Percentiles rank a stretch among this genome's conserved stretches.
Evolutionary conservation across 2,888 invertebrate genomes (phyloP).

Genomic region (Venusia cambrica): DNA sequence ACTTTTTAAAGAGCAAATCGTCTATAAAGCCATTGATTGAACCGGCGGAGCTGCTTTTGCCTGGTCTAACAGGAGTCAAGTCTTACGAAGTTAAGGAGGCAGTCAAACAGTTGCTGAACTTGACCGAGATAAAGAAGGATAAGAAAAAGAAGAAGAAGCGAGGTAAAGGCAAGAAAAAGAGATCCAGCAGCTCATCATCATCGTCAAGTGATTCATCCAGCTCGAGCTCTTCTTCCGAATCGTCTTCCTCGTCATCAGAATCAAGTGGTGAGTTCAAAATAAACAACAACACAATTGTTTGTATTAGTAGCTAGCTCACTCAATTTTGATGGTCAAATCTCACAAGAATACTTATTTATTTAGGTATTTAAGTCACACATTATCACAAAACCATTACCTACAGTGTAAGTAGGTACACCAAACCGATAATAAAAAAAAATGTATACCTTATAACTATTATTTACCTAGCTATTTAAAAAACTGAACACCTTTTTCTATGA

Average conservation of each 20-base stretch:
- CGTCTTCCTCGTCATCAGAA: slow-evolving; percentile 81
- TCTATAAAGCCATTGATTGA: slow-evolving; percentile 83
- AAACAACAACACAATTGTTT: background rate
- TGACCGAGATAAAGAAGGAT: slow-evolving; percentile 81
- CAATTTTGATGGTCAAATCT: no score
- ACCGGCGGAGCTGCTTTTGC: slow-evolving; percentile 82
- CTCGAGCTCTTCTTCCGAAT: slow-evolving; percentile 80
- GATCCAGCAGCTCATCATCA: slow-evolving; percentile 84
- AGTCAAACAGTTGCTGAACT: slow-evolving; percentile 82
- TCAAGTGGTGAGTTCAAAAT: slow-evolving; percentile 62
- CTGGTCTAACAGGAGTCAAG: slow-evolving; percentile 79
- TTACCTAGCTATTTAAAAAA: no score
- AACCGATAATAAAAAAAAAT: no score
- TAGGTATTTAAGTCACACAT: no score
- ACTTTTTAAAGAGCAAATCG: slow-evolving; percentile 87
- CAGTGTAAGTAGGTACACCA: no score
- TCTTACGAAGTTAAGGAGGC: slow-evolving; percentile 84
- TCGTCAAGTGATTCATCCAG: slow-evolving; percentile 86
- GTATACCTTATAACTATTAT: no score
- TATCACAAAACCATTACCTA: no score
- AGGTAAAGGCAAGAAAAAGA: slow-evolving; percentile 83
- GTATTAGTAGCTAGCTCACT: no score
- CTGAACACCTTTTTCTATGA: no score
- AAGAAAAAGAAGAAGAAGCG: slow-evolving; percentile 85
- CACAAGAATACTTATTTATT: no score